These are phyloP conservation scores for Zoanthus solanderi DNA, from an alignment of 92 coral and sea anemone species.

Conservation along the genomic window DNA sequence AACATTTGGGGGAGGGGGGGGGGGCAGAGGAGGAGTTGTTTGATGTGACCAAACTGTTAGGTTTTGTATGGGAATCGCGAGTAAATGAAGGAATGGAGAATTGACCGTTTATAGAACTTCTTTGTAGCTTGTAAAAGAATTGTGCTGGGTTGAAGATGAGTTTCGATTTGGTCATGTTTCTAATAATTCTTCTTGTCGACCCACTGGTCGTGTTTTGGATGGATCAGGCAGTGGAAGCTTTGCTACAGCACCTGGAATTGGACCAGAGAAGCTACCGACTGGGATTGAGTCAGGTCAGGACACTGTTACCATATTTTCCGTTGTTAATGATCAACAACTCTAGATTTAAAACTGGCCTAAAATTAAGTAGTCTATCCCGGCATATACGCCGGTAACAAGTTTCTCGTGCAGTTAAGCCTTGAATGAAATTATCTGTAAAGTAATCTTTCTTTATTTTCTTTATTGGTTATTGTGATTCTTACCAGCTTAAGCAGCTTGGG, in stretches of 20 bases:
- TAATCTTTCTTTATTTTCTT: too few relatives aligned
- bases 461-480: too few relatives aligned
- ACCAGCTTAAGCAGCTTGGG: too few relatives aligned
- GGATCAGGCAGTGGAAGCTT: slow-evolving; percentile 87
- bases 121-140: background rate
- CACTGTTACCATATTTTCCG: background rate
- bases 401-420: too few relatives aligned
- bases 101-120: background rate
- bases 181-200: slow-evolving; percentile 26
- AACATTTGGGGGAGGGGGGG: background rate
- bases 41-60: background rate
- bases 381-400: background rate
- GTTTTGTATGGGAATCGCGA: background rate
- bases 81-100: background rate
- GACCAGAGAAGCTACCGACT: slow-evolving; percentile 91
- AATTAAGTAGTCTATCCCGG: too few relatives aligned
- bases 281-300: slow-evolving; percentile 94
- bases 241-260: slow-evolving; percentile 84
- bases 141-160: background rate
- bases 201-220: slow-evolving; percentile 48
- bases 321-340: background rate
- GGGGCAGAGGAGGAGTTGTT: background rate
- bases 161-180: background rate
- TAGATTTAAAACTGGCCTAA: too few relatives aligned
- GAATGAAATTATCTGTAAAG: too few relatives aligned